phyloP scores from a whole-genome alignment of 2,113 vertebrate genomes.

The Nematolebias whitei region DNA sequence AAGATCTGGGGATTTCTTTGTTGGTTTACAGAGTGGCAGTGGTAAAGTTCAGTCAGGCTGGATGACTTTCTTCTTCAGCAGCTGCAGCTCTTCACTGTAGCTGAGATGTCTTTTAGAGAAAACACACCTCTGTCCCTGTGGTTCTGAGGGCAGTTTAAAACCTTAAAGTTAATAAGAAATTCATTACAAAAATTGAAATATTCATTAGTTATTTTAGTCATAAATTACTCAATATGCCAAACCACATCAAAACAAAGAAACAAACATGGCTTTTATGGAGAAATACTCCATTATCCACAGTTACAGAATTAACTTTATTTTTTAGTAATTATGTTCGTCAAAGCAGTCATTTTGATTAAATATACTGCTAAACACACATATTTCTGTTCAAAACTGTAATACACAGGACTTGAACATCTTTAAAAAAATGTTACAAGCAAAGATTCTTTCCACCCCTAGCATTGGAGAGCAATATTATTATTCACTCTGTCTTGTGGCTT shows the following conservation, averaged over 20 bases:
- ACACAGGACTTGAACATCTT: not conserved
- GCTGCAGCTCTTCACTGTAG: conserved; percentile 38
- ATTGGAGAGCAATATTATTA: not conserved
- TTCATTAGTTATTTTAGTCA: no score
- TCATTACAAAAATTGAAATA: conserved; percentile 7
- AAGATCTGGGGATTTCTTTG: conserved; percentile 46
- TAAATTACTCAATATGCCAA: no score
- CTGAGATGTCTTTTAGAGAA: conserved; percentile 44
- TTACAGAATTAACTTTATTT: no score
- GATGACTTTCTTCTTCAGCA: conserved; percentile 32
- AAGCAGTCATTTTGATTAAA: no score
- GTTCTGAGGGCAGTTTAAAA: conserved; percentile 34
- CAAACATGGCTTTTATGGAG: no score
- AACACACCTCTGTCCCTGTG: conserved; percentile 43
- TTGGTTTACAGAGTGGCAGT: conserved; percentile 38
- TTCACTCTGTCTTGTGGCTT: conserved; percentile 4
- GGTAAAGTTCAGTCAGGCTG: conserved; percentile 48
- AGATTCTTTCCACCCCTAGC: not conserved
- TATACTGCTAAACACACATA: no score
- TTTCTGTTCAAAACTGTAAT: not conserved
- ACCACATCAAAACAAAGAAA: no score
- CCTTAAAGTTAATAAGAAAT: conserved; percentile 40
- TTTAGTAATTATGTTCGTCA: no score
- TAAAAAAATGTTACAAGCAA: not conserved
- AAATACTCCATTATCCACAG: no score